Conservation (phyloP, 2,888 invertebrate species). For the Lumbricus terrestris region DNA sequence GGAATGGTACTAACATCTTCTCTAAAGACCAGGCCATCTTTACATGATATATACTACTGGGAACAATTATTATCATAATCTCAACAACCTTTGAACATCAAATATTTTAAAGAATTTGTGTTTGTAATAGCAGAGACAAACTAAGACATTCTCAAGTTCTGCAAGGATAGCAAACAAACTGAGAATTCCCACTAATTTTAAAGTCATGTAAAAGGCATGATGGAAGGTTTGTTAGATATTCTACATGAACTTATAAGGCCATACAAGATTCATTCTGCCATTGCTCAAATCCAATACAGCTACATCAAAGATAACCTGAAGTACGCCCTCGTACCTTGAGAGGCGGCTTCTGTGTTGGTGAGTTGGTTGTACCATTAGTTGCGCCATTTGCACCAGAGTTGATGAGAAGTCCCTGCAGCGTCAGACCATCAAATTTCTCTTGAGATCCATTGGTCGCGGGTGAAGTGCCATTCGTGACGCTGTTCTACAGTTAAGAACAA, state of each 20-base stretch:
- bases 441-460: background rate
- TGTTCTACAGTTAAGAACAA: background rate
- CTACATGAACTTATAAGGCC: background rate
- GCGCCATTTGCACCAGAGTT: slow-evolving; percentile 41
- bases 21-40: background rate
- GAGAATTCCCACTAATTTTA: background rate
- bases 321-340: background rate
- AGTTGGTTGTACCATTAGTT: background rate
- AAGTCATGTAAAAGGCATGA: background rate
- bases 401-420: slow-evolving; percentile 52
- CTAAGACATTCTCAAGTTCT: background rate
- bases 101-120: no score
- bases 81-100: no score
- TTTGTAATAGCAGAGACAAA: background rate
- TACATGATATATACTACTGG: background rate
- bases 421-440: slow-evolving; percentile 39
- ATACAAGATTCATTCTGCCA: background rate
- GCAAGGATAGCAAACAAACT: background rate
- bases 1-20: background rate
- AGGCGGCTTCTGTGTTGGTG: background rate
- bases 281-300: background rate
- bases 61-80: background rate
- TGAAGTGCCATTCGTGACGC: background rate
- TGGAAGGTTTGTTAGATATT: background rate
- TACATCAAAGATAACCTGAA: background rate